Evolutionary conservation across 2,113 vertebrate species (phyloP).

Genomic region (Heterotis niloticus): DNA sequence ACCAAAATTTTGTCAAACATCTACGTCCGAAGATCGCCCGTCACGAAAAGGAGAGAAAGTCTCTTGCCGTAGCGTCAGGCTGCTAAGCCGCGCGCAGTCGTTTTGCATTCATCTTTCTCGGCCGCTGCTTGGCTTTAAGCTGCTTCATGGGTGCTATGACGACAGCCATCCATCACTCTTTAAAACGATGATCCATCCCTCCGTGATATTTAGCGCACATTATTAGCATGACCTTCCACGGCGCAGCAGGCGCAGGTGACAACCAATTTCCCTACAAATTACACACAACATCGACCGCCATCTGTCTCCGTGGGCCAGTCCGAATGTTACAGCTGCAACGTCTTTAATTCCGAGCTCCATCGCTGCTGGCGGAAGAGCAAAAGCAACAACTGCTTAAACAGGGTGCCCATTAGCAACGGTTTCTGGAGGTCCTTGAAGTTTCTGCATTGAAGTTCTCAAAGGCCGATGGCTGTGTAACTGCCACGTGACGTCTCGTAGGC

Average conservation of each 20-base stretch:
- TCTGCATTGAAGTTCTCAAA: constrained; percentile 56
- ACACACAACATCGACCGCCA: constrained; percentile 23
- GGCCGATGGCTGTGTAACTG: constrained; percentile 54
- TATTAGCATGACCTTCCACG: background rate
- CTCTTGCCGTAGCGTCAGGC: constrained; percentile 13
- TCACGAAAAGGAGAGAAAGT: constrained; percentile 12
- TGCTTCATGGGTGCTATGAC: background rate
- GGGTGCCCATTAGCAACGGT: background rate
- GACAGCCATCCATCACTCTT: constrained; percentile 1
- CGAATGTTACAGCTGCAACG: background rate
- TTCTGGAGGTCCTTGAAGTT: constrained; percentile 23
- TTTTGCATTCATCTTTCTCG: background rate
- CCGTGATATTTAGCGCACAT: background rate
- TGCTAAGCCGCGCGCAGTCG: constrained; percentile 2
- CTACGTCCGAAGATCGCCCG: constrained; percentile 31
- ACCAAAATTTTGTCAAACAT: constrained; percentile 31
- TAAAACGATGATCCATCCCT: background rate
- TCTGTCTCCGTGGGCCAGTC: background rate
- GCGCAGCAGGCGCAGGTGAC: background rate
- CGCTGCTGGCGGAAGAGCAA: constrained; percentile 6
- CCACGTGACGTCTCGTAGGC: constrained; percentile 41
- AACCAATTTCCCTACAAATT: constrained; percentile 14
- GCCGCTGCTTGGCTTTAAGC: background rate
- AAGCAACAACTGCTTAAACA: background rate
- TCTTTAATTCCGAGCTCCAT: background rate